phyloP scores from a whole-genome alignment of 2,888 invertebrate genomes.

The Cephus nigrinus region DNA sequence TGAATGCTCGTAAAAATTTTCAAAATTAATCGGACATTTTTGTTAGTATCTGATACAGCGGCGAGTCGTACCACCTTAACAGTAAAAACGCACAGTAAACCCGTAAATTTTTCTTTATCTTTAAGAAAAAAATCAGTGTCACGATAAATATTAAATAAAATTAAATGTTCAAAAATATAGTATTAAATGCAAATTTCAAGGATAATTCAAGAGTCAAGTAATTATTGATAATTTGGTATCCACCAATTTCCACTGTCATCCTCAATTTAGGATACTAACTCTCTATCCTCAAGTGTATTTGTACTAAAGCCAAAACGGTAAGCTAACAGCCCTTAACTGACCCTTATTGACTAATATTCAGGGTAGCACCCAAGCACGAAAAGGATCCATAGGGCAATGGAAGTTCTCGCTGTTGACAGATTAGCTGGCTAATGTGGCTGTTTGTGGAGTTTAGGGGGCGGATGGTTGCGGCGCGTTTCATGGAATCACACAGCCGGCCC shows the following conservation, averaged over 20 bases:
- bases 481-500: constrained; percentile 38
- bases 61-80: not conserved
- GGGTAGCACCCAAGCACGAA: constrained; percentile 3
- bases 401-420: constrained; percentile 42
- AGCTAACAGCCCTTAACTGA: not conserved
- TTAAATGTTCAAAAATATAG: not conserved
- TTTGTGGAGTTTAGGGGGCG: constrained; percentile 12
- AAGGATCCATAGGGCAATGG: not conserved
- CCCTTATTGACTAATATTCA: not conserved
- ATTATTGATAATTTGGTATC: not conserved
- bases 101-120: not conserved
- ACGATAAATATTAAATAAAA: not conserved
- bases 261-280: not conserved
- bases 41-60: not conserved
- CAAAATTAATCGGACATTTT: not conserved
- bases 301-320: not conserved
- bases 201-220: not conserved
- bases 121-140: not conserved
- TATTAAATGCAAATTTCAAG: not conserved
- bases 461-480: constrained; percentile 32
- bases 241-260: not conserved
- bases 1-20: not conserved
- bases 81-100: not conserved
- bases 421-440: constrained; percentile 39
- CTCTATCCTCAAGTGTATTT: not conserved